Conservation (phyloP, 2,888 invertebrate genomes). For the Dynastes hyllus region DNA sequence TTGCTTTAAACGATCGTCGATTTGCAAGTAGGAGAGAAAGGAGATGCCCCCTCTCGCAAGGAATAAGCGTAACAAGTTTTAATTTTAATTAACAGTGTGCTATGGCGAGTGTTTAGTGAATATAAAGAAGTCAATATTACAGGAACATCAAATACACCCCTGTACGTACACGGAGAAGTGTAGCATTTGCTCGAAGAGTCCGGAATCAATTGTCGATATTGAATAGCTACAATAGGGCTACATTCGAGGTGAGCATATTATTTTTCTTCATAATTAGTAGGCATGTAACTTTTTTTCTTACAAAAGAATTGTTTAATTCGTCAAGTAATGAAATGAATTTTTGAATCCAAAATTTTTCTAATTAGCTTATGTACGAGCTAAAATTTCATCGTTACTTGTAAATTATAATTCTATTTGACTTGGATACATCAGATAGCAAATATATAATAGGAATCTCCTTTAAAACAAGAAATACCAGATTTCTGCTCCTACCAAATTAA, state of each 20-base stretch:
- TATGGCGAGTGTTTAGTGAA: conserved; percentile 15
- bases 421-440: too few relatives aligned
- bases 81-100: not conserved
- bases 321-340: too few relatives aligned
- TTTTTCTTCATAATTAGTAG: not conserved
- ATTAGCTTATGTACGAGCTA: too few relatives aligned
- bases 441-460: too few relatives aligned
- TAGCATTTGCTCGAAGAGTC: conserved; percentile 55
- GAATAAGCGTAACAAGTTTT: not conserved
- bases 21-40: not conserved
- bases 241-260: conserved; percentile 52
- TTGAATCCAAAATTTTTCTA: too few relatives aligned
- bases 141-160: conserved; percentile 57
- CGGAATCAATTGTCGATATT: conserved; percentile 55
- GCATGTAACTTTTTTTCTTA: too few relatives aligned
- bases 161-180: conserved; percentile 50
- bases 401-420: too few relatives aligned
- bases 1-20: not conserved
- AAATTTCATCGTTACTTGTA: too few relatives aligned
- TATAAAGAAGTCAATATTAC: conserved; percentile 49
- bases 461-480: too few relatives aligned
- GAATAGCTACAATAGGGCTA: conserved; percentile 54
- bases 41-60: not conserved
- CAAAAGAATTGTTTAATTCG: too few relatives aligned
- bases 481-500: too few relatives aligned